Conservation (phyloP, 2,888 invertebrate genomes). For the Diarsia rubi region DNA sequence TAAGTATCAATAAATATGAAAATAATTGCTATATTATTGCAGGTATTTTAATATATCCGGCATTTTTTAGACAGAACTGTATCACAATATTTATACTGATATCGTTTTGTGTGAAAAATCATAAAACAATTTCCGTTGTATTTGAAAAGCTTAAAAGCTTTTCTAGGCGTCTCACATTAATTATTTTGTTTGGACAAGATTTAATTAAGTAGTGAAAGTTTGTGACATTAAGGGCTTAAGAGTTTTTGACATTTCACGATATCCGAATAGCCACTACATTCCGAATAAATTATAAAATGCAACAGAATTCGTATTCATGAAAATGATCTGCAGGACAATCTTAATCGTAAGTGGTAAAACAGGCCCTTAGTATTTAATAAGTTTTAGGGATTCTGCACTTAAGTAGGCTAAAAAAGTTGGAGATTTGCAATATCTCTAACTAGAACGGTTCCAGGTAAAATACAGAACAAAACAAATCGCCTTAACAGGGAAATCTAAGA, state of each 20-base stretch:
- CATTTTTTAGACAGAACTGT: constrained; percentile 18
- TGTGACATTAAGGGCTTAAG: neutral
- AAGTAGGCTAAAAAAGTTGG: no score
- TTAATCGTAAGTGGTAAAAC: no score
- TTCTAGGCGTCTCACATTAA: neutral
- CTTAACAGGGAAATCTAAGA: no score
- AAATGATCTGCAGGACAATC: no score
- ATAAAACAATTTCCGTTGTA: constrained; percentile 32
- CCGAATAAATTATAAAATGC: no score
- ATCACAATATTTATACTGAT: constrained; percentile 10
- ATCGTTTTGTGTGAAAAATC: constrained; percentile 21
- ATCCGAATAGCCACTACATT: no score
- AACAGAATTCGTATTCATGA: no score
- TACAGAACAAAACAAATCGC: no score
- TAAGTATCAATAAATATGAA: constrained; percentile 38
- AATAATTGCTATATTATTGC: constrained; percentile 42
- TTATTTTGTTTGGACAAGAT: neutral
- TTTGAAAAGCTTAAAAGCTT: constrained; percentile 17
- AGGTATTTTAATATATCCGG: constrained; percentile 23
- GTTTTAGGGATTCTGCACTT: neutral
- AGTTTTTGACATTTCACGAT: no score
- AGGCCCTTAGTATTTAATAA: neutral
- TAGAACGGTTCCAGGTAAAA: no score
- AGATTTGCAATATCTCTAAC: no score
- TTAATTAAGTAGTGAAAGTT: constrained; percentile 7